Conservation (phyloP, 2,797 vertebrate species). For the Oreochromis grahami region DNA sequence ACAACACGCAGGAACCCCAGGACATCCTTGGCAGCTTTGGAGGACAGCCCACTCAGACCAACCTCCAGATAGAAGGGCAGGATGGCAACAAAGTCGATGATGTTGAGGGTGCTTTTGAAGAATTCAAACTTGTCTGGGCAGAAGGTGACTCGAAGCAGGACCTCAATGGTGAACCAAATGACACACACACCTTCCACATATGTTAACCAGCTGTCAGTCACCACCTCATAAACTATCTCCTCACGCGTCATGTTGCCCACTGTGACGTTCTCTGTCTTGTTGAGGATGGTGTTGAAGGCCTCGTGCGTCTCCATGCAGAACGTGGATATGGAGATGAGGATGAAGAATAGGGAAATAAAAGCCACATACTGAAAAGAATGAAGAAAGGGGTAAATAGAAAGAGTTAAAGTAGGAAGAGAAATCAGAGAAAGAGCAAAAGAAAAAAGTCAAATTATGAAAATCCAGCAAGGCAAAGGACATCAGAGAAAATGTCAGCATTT, state of each 20-base stretch:
- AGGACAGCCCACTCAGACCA: constrained; percentile 94
- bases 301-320: constrained; percentile 99
- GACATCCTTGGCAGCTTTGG: constrained; percentile 98
- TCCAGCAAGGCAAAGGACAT: neutral
- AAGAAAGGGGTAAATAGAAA: neutral
- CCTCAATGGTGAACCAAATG: constrained; percentile 99
- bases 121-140: constrained; percentile 97
- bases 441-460: neutral
- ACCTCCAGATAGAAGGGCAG: constrained; percentile 99
- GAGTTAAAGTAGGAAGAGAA: neutral
- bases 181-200: constrained; percentile 98
- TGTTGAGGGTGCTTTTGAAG: constrained; percentile 97
- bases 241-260: constrained; percentile 86
- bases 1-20: constrained; percentile 97
- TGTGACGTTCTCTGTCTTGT: constrained; percentile 91
- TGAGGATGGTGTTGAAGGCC: constrained; percentile 96
- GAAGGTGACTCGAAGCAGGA: constrained; percentile 93
- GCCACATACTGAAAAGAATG: constrained; percentile 87
- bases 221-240: constrained; percentile 85
- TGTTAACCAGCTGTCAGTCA: constrained; percentile 95
- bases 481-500: constrained; percentile 71
- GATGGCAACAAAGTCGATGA: constrained; percentile 99
- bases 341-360: constrained; percentile 98
- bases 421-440: neutral
- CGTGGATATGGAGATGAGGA: constrained; percentile 99